Percentiles rank a stretch among this genome's conserved stretches.
These are phyloP conservation scores for Agrotis segetum DNA, from an alignment of 2,888 invertebrate genomes.

Conservation along the genomic window DNA sequence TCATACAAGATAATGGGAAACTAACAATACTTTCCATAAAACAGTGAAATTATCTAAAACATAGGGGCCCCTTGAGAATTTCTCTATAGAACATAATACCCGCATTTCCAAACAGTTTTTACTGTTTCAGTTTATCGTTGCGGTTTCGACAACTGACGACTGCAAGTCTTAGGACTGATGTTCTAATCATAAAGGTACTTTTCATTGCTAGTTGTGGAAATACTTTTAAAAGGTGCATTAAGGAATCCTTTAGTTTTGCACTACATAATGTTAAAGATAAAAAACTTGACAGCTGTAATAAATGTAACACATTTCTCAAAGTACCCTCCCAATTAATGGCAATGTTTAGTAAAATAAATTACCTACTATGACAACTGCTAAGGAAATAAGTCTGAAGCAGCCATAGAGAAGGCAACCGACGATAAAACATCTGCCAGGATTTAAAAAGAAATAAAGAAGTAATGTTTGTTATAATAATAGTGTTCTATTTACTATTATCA, in stretches of 20 bases:
- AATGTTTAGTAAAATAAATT: constrained; percentile 19
- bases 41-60: constrained; percentile 75
- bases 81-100: constrained; percentile 63
- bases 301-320: constrained; percentile 16
- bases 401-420: not conserved
- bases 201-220: constrained; percentile 11
- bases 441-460: constrained; percentile 8
- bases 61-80: constrained; percentile 77
- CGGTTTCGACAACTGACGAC: constrained; percentile 54
- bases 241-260: constrained; percentile 13
- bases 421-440: constrained; percentile 4
- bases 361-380: constrained; percentile 13
- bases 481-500: not conserved
- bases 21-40: constrained; percentile 72
- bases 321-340: constrained; percentile 4
- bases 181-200: constrained; percentile 12
- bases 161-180: constrained; percentile 14
- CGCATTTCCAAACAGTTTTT: constrained; percentile 72
- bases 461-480: not conserved
- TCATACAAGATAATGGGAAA: constrained; percentile 71
- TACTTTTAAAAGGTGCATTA: constrained; percentile 7
- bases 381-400: constrained; percentile 4
- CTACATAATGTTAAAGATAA: constrained; percentile 14
- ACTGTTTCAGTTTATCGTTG: constrained; percentile 59
- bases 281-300: constrained; percentile 14